Percentiles rank a stretch among this genome's conserved stretches.
Conservation (phyloP, 1,140 invertebrate species). For the Drosophila ogumai region DNA sequence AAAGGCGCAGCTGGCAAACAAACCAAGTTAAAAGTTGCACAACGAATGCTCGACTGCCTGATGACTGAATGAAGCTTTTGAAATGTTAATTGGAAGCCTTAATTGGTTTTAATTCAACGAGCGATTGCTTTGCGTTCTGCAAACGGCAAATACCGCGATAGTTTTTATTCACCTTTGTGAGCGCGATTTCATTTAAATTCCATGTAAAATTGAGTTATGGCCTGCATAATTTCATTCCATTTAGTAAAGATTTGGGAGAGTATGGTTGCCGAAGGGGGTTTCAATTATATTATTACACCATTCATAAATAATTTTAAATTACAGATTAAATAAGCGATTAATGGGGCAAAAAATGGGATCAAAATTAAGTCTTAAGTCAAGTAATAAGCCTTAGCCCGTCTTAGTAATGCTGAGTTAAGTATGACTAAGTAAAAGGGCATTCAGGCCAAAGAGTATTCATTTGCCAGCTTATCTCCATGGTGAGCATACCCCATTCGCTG, state of each 20-base stretch:
- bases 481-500: constrained; percentile 11
- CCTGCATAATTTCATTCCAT: constrained; percentile 2
- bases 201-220: constrained; percentile 13
- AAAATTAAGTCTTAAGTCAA: neutral
- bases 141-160: constrained; percentile 2
- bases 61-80: constrained; percentile 41
- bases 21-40: constrained; percentile 37
- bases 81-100: constrained; percentile 50
- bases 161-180: constrained; percentile 17
- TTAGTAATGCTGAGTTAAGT: neutral
- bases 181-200: constrained; percentile 12
- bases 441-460: neutral
- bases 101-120: constrained; percentile 46
- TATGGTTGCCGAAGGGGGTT: no score
- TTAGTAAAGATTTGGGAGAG: neutral
- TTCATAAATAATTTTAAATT: neutral
- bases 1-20: constrained; percentile 24
- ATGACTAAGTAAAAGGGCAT: neutral
- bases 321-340: neutral
- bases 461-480: constrained; percentile 22
- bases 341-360: neutral
- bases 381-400: neutral
- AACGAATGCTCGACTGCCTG: constrained; percentile 47
- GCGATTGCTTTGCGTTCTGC: constrained; percentile 13
- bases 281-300: neutral